These are phyloP conservation scores for Subacronicta megacephala DNA, from an alignment of 2,888 invertebrate species.

Conservation along the genomic window DNA sequence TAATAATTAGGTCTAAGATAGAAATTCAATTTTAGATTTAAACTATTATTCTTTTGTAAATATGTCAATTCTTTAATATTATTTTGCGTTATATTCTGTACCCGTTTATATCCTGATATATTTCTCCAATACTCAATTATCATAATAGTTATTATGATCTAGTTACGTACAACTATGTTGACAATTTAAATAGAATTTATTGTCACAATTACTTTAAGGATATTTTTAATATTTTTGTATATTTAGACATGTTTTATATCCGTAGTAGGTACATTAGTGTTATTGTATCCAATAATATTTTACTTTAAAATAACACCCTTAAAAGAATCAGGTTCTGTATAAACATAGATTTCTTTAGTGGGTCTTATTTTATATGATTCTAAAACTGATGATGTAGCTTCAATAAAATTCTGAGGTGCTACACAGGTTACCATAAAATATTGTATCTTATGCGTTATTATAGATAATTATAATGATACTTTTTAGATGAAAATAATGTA, in stretches of 20 bases:
- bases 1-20: slow-evolving; percentile 26
- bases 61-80: slow-evolving; percentile 47
- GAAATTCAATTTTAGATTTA: slow-evolving; percentile 40
- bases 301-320: slow-evolving; percentile 49
- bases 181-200: slow-evolving; percentile 66
- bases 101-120: slow-evolving; percentile 52
- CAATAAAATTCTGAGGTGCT: slow-evolving; percentile 78
- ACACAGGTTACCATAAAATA: slow-evolving; percentile 79
- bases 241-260: slow-evolving; percentile 52
- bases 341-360: slow-evolving; percentile 47
- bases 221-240: slow-evolving; percentile 53
- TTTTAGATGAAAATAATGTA: slow-evolving; percentile 38
- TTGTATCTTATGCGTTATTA: slow-evolving; percentile 70
- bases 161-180: slow-evolving; percentile 54
- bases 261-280: slow-evolving; percentile 52
- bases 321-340: slow-evolving; percentile 51
- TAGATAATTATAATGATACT: slow-evolving; percentile 69
- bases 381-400: slow-evolving; percentile 55
- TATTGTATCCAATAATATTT: slow-evolving; percentile 52
- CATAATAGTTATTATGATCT: slow-evolving; percentile 42
- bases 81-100: slow-evolving; percentile 36
- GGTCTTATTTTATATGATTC: slow-evolving; percentile 49
- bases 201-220: slow-evolving; percentile 60
- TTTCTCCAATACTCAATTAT: slow-evolving; percentile 65
- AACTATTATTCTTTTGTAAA: slow-evolving; percentile 60